phyloP scores from a whole-genome alignment of 2,888 invertebrate species.

The Coleophora deauratella region DNA sequence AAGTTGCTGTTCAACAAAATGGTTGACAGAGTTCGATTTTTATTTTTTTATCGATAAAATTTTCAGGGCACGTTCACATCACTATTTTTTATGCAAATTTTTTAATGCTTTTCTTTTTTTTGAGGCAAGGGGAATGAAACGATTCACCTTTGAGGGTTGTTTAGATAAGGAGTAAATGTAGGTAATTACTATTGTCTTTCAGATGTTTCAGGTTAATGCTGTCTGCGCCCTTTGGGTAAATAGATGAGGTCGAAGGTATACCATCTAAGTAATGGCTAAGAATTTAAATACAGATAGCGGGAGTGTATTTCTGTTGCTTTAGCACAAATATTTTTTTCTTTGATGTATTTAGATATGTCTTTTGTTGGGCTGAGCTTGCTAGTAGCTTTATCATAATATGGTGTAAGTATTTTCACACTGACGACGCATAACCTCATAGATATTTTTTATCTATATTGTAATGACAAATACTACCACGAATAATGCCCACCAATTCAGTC shows the following conservation, averaged over 20 bases:
- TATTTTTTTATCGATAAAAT: slow-evolving; percentile 18
- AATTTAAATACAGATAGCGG: background rate
- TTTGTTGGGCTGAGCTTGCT: no score
- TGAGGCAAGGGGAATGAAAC: background rate
- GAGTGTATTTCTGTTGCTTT: background rate
- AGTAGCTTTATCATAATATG: no score
- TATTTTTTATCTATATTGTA: no score
- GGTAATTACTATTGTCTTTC: slow-evolving; percentile 8
- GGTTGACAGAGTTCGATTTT: slow-evolving; percentile 24
- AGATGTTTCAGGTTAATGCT: slow-evolving; percentile 25
- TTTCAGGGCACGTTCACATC: background rate
- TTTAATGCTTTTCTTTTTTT: background rate
- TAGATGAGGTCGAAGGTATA: background rate
- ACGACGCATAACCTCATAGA: no score
- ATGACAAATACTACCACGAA: no score
- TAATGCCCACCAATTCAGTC: no score
- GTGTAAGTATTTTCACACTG: no score
- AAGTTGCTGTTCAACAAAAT: slow-evolving; percentile 43
- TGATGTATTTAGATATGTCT: no score
- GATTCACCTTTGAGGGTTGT: slow-evolving; percentile 13
- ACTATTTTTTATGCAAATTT: background rate
- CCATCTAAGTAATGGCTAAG: background rate
- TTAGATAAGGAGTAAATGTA: slow-evolving; percentile 21
- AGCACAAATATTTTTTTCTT: background rate
- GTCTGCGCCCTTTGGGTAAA: slow-evolving; percentile 20